phyloP scores from a whole-genome alignment of 2,113 vertebrate genomes.

The Lamprologus ornatipinnis region DNA sequence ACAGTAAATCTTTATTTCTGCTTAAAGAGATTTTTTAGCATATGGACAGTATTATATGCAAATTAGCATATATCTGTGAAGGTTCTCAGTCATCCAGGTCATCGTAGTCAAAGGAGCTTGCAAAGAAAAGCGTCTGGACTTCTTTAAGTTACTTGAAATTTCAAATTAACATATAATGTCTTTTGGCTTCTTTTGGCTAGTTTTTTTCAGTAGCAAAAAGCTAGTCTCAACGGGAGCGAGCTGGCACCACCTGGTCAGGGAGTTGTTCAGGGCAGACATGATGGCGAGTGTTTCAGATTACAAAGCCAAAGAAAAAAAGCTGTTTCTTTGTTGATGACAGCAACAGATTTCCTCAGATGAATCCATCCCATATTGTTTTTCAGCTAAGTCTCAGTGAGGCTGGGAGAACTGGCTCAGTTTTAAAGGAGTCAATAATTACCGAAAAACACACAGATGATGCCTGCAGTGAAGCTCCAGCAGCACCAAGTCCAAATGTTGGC shows the following conservation, averaged over 20 bases:
- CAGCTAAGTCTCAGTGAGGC: not conserved
- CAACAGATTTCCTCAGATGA: not conserved
- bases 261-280: not conserved
- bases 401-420: not conserved
- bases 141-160: too few species aligned
- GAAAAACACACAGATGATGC: not conserved
- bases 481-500: not conserved
- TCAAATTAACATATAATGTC: conserved; percentile 16
- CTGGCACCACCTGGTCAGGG: conserved; percentile 13
- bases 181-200: not conserved
- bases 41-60: not conserved
- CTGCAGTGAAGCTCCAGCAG: not conserved
- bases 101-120: too few species aligned
- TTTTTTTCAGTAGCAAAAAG: not conserved
- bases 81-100: too few species aligned
- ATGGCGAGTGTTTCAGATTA: not conserved
- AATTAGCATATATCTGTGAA: not conserved
- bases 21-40: not conserved
- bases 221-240: not conserved
- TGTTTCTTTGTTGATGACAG: conserved; percentile 17
- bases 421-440: conserved; percentile 8
- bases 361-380: conserved; percentile 10
- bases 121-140: too few species aligned
- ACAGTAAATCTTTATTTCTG: not conserved
- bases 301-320: conserved; percentile 3